Base-by-base conservation (phyloP, 2,113 vertebrate species). In the Sylvia atricapilla region DNA sequence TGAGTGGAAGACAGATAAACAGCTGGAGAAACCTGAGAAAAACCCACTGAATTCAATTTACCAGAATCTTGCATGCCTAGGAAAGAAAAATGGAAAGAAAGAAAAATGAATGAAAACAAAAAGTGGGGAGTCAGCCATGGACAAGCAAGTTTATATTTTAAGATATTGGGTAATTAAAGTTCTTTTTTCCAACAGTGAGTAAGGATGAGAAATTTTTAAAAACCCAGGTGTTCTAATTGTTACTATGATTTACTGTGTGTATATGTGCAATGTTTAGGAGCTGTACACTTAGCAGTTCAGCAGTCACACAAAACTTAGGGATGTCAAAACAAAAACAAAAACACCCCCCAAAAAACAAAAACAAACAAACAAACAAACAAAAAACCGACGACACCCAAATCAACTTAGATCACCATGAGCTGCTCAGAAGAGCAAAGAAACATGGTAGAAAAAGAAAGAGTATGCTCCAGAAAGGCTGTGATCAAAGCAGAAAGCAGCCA, bases 1-100 rank as follows among this genome's bases (percentile, higher is more conserved):
- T 80, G 33, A 76, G 44, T 53, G 59, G 41, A 93, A 73, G 35
- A 76, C 79, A 83, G 58, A 84, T 64, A 91, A 94, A 91, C 33
- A 95, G 37, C 23, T 87, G n/a, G n/a, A 62, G 55, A 85, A 94
- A 76, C 60, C n/a, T 60, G 41, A 89, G 77, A 16, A 83, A 74
- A 83, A 70, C 25, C 11, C 12, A 50, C 28, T 28, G 53, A 91
- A n/a, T 35, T 90, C 22, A 56, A 17, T 70, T 96, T 82, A 72
- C 28, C 25, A 58, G 60, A 84, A 72, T 56, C 60, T 84, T 89
- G 9, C 11, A 15, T 52, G 27, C 63, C 13, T 27, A 14, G 15
- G 27, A 4, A 11, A 64, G 15, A 33, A 22, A 63, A 27, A 31
- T 4, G 44, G 10, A 50, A 13, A 25, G 15, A 44, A 7, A 44